phyloP scores from a whole-genome alignment of 2,113 vertebrate species.

The Peromyscus californicus region DNA sequence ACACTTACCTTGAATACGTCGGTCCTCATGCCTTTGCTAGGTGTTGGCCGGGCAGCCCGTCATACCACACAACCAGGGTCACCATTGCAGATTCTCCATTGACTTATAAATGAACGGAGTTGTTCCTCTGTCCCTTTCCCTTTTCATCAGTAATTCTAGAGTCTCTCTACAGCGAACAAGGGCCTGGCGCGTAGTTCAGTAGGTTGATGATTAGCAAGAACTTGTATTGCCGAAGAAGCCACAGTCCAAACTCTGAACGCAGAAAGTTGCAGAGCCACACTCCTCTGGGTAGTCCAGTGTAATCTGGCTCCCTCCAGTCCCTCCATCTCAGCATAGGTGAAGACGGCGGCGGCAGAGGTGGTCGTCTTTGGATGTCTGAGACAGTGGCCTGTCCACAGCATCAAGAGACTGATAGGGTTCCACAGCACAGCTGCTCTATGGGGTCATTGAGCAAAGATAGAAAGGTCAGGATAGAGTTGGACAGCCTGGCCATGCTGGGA shows the following conservation, averaged over 20 bases:
- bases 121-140: neutral
- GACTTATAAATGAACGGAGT: neutral
- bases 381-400: neutral
- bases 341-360: neutral
- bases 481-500: rapidly evolving
- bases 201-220: conserved; percentile 3
- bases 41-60: neutral
- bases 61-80: neutral
- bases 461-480: neutral
- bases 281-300: neutral
- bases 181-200: neutral
- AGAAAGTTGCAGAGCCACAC: neutral
- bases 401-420: neutral
- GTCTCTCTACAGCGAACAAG: neutral
- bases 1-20: neutral
- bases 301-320: neutral
- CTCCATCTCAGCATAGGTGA: neutral
- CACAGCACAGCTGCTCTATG: neutral
- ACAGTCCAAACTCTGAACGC: neutral
- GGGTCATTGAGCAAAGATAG: neutral
- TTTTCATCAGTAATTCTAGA: neutral
- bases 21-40: rapidly evolving
- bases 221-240: neutral
- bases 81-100: neutral
- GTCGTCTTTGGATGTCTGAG: neutral